Conservation (phyloP, 2,888 invertebrate genomes). For the Pocota personata region DNA sequence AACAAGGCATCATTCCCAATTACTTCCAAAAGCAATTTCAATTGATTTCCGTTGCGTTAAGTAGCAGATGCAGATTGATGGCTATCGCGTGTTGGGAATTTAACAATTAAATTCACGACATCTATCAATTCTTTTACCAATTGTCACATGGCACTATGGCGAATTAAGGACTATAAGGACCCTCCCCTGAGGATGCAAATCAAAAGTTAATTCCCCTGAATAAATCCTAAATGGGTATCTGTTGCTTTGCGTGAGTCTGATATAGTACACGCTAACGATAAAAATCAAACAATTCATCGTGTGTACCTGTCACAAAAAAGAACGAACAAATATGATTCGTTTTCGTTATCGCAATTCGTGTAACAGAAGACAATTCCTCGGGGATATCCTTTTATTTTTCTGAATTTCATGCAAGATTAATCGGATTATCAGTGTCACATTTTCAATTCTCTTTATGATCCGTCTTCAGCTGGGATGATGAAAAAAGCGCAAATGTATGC, state of each 20-base stretch:
- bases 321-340: constrained; percentile 43
- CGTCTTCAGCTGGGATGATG: background rate
- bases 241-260: constrained; percentile 1
- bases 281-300: constrained; percentile 44
- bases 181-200: background rate
- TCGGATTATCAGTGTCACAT: constrained; percentile 71
- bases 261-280: constrained; percentile 26
- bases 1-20: constrained; percentile 42
- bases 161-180: constrained; percentile 4
- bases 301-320: constrained; percentile 3
- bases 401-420: constrained; percentile 72
- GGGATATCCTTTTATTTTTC: constrained; percentile 54
- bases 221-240: constrained; percentile 32
- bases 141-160: constrained; percentile 14
- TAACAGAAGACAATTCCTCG: constrained; percentile 37
- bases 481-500: constrained; percentile 34
- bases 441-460: constrained; percentile 66
- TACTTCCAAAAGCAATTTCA: constrained; percentile 29
- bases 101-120: constrained; percentile 47
- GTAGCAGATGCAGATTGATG: constrained; percentile 42
- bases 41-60: constrained; percentile 38
- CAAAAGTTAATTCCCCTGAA: constrained; percentile 30
- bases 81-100: constrained; percentile 45
- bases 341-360: constrained; percentile 32
- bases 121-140: constrained; percentile 46